Conservation (phyloP, 2,797 vertebrate species). For the Microchirus variegatus region DNA sequence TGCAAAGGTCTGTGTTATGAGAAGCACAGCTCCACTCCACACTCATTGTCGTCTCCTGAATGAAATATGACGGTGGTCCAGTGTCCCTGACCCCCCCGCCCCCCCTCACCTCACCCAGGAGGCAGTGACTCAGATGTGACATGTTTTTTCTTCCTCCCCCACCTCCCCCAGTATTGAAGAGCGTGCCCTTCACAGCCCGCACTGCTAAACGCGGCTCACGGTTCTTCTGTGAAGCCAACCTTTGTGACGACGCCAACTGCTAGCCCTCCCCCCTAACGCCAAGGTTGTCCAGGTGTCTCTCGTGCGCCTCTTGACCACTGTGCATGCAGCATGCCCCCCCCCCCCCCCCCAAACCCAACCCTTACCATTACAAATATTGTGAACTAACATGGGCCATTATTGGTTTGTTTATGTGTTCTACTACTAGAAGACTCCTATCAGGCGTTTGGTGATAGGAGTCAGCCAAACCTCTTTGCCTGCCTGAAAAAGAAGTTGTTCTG, state of each 20-base stretch:
- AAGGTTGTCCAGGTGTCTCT: constrained; percentile 84
- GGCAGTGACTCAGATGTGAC: constrained; percentile 68
- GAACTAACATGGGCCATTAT: constrained; percentile 67
- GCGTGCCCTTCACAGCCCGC: constrained; percentile 97
- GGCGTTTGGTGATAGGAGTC: constrained; percentile 60
- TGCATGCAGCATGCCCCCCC: constrained; percentile 80
- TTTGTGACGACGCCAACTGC: constrained; percentile 98
- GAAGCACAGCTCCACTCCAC: constrained; percentile 3
- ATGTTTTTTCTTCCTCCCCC: constrained; percentile 66
- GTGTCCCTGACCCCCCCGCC: constrained; percentile 7
- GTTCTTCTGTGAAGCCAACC: constrained; percentile 97
- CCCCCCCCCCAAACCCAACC: constrained; percentile 22
- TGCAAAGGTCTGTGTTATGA: neutral
- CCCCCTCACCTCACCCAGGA: too few species aligned
- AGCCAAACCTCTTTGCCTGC: constrained; percentile 77
- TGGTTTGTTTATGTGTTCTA: constrained; percentile 55
- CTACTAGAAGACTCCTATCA: constrained; percentile 55
- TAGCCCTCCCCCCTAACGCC: constrained; percentile 84
- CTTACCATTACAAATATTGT: neutral
- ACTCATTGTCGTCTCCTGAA: constrained; percentile 13
- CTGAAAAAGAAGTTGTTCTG: constrained; percentile 5
- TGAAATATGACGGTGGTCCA: constrained; percentile 31
- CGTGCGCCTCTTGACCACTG: constrained; percentile 62
- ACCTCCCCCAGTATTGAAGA: constrained; percentile 93
- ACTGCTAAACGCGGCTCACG: constrained; percentile 97